These are phyloP conservation scores for Bradypus variegatus DNA, from an alignment of 2,797 vertebrate genomes.

Conservation along the genomic window DNA sequence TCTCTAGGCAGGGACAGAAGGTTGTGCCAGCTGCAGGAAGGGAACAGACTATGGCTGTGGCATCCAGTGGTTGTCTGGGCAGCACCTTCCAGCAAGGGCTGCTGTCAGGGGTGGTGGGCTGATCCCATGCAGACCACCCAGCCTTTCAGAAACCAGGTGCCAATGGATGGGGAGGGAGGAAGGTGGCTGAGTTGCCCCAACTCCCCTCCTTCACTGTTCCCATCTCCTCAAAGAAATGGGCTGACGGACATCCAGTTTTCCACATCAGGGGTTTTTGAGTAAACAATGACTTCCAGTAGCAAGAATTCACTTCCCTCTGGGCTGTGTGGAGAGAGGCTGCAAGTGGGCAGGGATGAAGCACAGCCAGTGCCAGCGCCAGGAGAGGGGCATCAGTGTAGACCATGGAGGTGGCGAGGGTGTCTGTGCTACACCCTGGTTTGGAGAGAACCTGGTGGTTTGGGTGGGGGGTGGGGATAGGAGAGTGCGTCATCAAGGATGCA, in stretches of 20 bases:
- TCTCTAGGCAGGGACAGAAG: not conserved
- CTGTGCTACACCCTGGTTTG: not conserved
- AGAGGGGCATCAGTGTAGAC: not conserved
- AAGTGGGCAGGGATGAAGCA: not conserved
- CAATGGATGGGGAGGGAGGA: not conserved
- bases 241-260: too few relatives aligned
- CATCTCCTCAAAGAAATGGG: not conserved
- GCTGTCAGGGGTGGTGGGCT: not conserved
- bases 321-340: not conserved
- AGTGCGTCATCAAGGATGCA: not conserved
- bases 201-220: not conserved
- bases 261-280: not conserved
- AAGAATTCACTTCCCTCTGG: not conserved
- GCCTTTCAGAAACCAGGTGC: not conserved
- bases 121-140: fast-evolving
- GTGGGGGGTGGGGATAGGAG: not conserved
- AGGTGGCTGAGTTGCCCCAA: not conserved
- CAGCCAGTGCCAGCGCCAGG: not conserved
- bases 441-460: not conserved
- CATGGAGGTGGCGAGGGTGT: fast-evolving
- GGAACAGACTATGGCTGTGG: not conserved
- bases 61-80: not conserved
- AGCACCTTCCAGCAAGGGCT: not conserved
- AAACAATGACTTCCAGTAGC: not conserved
- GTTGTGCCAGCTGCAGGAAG: not conserved